Evolutionary conservation across 2,113 vertebrate species (phyloP).

Genomic region (Cichladusa arquata): DNA sequence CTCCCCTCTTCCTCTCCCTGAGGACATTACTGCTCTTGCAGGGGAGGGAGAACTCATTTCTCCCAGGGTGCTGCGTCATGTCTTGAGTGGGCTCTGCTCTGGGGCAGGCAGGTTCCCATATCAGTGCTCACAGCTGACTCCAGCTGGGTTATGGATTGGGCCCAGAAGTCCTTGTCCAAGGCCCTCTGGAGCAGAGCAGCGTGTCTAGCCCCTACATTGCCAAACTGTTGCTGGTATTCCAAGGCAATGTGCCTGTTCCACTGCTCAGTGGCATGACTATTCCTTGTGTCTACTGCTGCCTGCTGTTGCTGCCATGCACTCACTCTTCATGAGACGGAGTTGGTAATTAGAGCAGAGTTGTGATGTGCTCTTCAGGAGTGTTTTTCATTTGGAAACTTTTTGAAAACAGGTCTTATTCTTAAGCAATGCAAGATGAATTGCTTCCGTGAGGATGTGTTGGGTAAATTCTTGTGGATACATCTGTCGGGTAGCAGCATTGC

Average conservation of each 20-base stretch:
- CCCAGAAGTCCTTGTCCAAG: background rate
- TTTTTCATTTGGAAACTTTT: background rate
- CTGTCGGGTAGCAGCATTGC: background rate
- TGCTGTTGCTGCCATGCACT: background rate
- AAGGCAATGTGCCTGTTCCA: rapidly evolving
- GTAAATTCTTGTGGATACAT: background rate
- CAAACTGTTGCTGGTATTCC: background rate
- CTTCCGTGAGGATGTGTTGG: background rate
- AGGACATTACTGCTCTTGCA: background rate
- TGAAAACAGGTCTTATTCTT: background rate
- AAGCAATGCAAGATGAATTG: background rate
- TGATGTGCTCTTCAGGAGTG: background rate
- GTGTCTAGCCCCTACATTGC: background rate
- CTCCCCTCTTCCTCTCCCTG: background rate
- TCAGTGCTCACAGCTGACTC: background rate
- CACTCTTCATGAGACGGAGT: background rate
- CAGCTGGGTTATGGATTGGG: rapidly evolving
- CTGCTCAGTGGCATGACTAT: background rate
- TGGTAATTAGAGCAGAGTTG: background rate
- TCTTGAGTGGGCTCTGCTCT: background rate
- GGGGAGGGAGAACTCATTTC: background rate
- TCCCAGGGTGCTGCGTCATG: background rate
- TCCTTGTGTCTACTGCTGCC: background rate
- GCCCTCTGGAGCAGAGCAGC: background rate
- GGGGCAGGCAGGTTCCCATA: background rate